Base-by-base conservation (phyloP, 2,113 vertebrate genomes). In the Hydrochoerus hydrochaeris region DNA sequence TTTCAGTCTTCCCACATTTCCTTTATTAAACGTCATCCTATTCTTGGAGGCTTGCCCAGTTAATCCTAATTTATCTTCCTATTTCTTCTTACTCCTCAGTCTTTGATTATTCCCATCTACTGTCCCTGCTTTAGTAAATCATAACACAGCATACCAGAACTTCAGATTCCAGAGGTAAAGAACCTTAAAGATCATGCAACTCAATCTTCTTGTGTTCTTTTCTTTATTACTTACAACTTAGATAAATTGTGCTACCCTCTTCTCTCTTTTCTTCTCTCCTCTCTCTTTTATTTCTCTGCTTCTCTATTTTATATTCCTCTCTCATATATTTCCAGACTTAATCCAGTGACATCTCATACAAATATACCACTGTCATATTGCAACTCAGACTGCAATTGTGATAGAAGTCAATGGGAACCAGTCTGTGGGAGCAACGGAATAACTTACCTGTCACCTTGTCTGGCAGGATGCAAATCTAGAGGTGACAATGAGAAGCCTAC, bases 371-470 rank as follows among this genome's bases (percentile, higher is more conserved):
- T 98, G 97, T 99, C 99, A 28, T 95, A 97, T 20, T 99, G 99
- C 97, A 99, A 99, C 97, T 98, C 96, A 46, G 96, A 97, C 98
- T 99, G 99, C 97, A 98, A 98, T 0, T 99, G 99, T 95, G 98
- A 99, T 35, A 46, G 96, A 46, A 98, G 95, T 0, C 98, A 98
- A 11, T 99, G 99, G 99, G 99, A 99, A 71, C 99, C 99, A 0
- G 98, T 99, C 83, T 99, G 99, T 94, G 99, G 99, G 20, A 98
- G 98, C 85, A 99, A 99, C 3, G 99, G 99, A 69, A 93, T 99
- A 95, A 99, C 99, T 0, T 99, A 99, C 0, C 28, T 98, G 28
- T 99, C 99, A 0, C 99, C 99, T 0, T 99, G 99, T 96, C 96
- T 99, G 88, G 99, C 99, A 19, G 99, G 99, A 58, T 99, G 99